A percentile compares a stretch with the other conserved stretches of the same genome.
Conservation (phyloP, 2,113 vertebrate genomes). For the Hippocampus abdominalis region DNA sequence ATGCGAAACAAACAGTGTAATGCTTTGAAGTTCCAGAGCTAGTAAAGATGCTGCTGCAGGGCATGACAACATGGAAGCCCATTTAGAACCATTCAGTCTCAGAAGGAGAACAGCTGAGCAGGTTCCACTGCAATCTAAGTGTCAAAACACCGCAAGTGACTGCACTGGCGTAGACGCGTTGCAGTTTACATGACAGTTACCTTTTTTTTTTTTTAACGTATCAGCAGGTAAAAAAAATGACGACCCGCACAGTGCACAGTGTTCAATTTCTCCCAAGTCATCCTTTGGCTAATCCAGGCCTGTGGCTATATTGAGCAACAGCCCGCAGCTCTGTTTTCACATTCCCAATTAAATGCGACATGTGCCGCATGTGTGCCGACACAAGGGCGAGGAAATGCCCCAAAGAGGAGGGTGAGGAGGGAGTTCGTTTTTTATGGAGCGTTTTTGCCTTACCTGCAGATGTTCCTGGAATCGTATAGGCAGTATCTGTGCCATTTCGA, state of each 20-base stretch:
- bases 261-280: slow-evolving; percentile 73
- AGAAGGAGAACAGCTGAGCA: slow-evolving; percentile 40
- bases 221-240: slow-evolving; percentile 3
- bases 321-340: slow-evolving; percentile 53
- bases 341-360: slow-evolving; percentile 63
- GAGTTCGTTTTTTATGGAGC: background rate
- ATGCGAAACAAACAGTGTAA: background rate
- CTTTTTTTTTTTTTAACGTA: slow-evolving; percentile 22
- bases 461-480: slow-evolving; percentile 79
- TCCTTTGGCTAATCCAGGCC: slow-evolving; percentile 70
- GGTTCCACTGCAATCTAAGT: slow-evolving; percentile 14
- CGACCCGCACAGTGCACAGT: slow-evolving; percentile 39
- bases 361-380: slow-evolving; percentile 37
- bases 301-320: slow-evolving; percentile 69
- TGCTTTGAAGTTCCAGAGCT: slow-evolving; percentile 10
- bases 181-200: slow-evolving; percentile 40
- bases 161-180: background rate
- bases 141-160: slow-evolving; percentile 44
- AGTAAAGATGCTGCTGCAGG: slow-evolving; percentile 23
- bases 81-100: slow-evolving; percentile 30
- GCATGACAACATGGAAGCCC: slow-evolving; percentile 42
- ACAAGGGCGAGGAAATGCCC: slow-evolving; percentile 15
- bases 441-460: slow-evolving; percentile 74
- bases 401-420: background rate
- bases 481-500: slow-evolving; percentile 75